Evolutionary conservation across 2,797 vertebrate species (phyloP).

Genomic region (Agapornis canus): DNA sequence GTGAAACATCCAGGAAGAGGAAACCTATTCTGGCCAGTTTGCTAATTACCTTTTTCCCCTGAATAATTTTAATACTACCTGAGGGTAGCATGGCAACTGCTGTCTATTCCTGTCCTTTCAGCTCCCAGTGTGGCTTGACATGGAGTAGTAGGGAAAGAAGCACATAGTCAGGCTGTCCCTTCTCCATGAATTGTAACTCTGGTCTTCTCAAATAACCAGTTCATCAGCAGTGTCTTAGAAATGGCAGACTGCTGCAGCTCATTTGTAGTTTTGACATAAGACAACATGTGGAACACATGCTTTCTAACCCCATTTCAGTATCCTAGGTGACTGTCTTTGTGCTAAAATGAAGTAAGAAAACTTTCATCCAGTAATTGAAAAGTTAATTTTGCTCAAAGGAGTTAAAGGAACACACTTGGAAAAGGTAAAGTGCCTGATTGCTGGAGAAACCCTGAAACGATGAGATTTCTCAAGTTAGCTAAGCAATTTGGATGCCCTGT

Average conservation of each 20-base stretch:
- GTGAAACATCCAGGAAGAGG: background rate
- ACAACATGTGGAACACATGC: background rate
- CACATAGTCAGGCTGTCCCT: background rate
- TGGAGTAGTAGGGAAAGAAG: background rate
- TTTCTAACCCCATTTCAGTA: background rate
- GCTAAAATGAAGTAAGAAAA: background rate
- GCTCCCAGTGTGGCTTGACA: background rate
- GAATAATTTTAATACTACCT: background rate
- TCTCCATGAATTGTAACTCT: background rate
- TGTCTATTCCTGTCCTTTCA: background rate
- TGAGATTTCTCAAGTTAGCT: slow-evolving; percentile 32
- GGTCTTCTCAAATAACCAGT: background rate
- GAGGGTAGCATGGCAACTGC: background rate
- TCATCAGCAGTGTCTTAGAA: background rate
- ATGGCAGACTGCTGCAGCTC: background rate
- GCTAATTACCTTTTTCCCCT: background rate
- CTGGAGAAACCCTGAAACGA: background rate
- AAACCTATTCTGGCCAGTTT: background rate
- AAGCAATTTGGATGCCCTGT: background rate
- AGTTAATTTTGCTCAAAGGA: background rate
- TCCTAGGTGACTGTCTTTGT: background rate
- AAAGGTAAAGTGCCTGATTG: background rate
- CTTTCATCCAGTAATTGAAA: background rate
- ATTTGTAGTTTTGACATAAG: background rate
- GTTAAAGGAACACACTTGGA: background rate